Evolutionary conservation across 1,140 invertebrate genomes (phyloP).

Genomic region (Steinernema khuongi): DNA sequence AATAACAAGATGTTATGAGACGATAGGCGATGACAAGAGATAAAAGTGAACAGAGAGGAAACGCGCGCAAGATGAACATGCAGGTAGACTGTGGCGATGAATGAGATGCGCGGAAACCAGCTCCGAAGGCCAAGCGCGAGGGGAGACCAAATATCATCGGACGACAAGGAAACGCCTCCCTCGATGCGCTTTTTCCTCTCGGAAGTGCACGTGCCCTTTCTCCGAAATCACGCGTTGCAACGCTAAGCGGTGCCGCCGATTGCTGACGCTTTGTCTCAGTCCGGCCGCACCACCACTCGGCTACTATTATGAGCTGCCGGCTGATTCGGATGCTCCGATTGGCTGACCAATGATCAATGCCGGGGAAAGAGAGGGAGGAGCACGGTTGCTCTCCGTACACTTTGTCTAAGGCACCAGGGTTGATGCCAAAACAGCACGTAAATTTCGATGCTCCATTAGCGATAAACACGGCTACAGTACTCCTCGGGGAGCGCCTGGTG

Average conservation of each 20-base stretch:
- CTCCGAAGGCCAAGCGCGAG: not conserved
- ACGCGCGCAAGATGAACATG: not conserved
- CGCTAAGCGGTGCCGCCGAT: not conserved
- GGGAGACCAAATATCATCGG: not conserved
- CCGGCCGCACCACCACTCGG: too few species aligned
- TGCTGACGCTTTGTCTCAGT: too few species aligned
- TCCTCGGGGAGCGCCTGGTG: too few species aligned
- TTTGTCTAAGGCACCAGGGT: not conserved
- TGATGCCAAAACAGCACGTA: not conserved
- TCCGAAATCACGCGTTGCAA: not conserved
- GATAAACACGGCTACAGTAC: not conserved
- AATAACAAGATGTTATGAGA: not conserved
- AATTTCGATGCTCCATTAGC: not conserved
- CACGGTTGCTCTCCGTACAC: not conserved
- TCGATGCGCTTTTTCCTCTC: not conserved
- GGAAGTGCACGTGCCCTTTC: not conserved
- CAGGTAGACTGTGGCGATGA: not conserved
- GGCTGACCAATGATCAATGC: constrained; percentile 2
- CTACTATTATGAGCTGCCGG: not conserved
- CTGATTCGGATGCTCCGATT: not conserved
- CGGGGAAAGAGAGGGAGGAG: not conserved
- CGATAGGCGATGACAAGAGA: not conserved
- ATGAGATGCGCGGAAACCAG: not conserved
- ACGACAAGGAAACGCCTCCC: not conserved
- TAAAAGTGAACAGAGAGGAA: not conserved